phyloP scores from a whole-genome alignment of 2,797 vertebrate species.

The Falco novaeseelandiae region DNA sequence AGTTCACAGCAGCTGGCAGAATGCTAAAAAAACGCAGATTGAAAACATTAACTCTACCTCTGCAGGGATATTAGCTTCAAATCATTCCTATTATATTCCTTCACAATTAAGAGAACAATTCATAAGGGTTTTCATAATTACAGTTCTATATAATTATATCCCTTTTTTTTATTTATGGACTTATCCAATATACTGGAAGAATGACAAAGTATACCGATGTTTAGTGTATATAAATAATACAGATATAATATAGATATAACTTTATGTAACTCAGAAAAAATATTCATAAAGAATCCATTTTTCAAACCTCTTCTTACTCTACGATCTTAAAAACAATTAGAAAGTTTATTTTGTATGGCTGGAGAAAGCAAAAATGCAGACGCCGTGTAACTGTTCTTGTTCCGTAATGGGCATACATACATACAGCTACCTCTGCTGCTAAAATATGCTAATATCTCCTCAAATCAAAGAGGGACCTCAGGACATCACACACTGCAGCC shows the following conservation, averaged over 20 bases:
- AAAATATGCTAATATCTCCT: background rate
- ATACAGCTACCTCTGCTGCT: background rate
- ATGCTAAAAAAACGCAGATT: background rate
- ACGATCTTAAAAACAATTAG: background rate
- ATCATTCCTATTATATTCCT: background rate
- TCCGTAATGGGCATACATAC: background rate
- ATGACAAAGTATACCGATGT: background rate
- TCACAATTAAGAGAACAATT: slow-evolving; percentile 4
- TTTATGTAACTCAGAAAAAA: background rate
- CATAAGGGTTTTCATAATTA: background rate
- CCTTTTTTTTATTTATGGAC: background rate
- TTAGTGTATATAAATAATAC: too few species aligned
- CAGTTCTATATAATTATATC: background rate
- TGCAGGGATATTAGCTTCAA: background rate
- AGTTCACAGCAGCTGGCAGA: background rate
- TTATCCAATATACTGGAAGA: background rate
- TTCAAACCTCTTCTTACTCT: background rate
- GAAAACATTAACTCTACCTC: background rate
- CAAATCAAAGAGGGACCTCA: background rate
- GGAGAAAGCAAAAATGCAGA: background rate
- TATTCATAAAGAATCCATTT: background rate
- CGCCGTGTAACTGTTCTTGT: accelerated
- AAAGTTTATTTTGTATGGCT: background rate
- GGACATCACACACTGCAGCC: background rate
- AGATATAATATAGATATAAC: background rate